A percentile compares a stretch with the other conserved stretches of the same genome.
phyloP scores from a whole-genome alignment of 2,888 invertebrate genomes.

The Cryptops parisi region DNA sequence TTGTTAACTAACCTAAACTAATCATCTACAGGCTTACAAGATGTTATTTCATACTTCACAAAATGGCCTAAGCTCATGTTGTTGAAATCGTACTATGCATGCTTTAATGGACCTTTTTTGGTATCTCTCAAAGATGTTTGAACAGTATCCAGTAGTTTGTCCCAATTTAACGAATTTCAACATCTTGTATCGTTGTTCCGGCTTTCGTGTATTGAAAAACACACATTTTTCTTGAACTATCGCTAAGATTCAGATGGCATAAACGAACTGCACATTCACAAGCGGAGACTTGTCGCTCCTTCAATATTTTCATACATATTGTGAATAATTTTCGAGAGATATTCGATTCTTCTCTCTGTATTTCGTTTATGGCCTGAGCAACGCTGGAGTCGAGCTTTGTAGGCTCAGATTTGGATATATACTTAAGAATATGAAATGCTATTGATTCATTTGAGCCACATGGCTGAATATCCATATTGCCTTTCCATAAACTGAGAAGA shows the following conservation, averaged over 20 bases:
- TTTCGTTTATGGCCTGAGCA: not conserved
- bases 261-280: not conserved
- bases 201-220: not conserved
- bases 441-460: slow-evolving; percentile 7
- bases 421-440: not conserved
- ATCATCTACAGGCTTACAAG: too few relatives aligned
- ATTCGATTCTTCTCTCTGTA: not conserved
- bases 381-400: not conserved
- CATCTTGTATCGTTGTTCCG: not conserved
- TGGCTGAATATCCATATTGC: slow-evolving; percentile 14
- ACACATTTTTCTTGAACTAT: not conserved
- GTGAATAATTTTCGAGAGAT: not conserved
- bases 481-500: not conserved
- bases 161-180: not conserved
- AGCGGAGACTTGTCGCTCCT: not conserved
- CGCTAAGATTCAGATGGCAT: not conserved
- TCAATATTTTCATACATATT: not conserved
- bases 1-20: too few relatives aligned
- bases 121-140: not conserved
- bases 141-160: not conserved
- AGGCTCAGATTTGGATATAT: not conserved
- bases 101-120: not conserved
- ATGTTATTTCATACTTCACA: too few relatives aligned
- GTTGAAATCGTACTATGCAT: not conserved
- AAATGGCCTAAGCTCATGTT: not conserved